Conservation (phyloP, 2,797 vertebrate genomes). For the Vireo griseus region DNA sequence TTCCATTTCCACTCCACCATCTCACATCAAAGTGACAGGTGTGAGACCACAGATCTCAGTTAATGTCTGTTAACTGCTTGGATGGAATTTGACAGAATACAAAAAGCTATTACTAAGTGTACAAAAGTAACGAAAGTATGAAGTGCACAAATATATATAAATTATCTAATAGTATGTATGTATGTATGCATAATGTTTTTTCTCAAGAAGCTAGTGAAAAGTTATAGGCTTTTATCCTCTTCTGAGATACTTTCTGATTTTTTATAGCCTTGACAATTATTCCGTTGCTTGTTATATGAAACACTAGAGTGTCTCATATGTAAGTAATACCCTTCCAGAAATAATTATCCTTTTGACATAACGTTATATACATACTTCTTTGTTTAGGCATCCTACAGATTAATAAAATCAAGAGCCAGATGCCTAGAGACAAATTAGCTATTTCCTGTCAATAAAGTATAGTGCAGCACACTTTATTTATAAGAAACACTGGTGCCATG, state of each 20-base stretch:
- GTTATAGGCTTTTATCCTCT: neutral
- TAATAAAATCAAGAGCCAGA: slow-evolving; percentile 47
- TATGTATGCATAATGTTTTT: neutral
- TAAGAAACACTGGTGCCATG: slow-evolving; percentile 16
- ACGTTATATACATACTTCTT: neutral
- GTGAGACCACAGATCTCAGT: neutral
- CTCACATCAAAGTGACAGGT: neutral
- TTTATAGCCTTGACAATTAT: neutral
- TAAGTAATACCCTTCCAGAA: neutral
- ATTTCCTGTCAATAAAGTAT: slow-evolving; percentile 51
- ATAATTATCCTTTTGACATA: slow-evolving; percentile 17
- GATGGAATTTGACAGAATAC: neutral
- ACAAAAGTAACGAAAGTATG: neutral
- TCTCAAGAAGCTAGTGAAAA: neutral
- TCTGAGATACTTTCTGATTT: neutral
- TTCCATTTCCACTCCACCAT: neutral
- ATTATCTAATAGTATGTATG: too few relatives aligned
- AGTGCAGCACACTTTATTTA: slow-evolving; percentile 31
- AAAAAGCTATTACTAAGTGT: neutral
- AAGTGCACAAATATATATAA: neutral
- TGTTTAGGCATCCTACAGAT: slow-evolving; percentile 19
- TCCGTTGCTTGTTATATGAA: neutral
- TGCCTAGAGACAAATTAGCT: slow-evolving; percentile 16
- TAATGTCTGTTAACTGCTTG: neutral
- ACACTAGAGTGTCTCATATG: neutral